A percentile compares a stretch with the other conserved stretches of the same genome.
phyloP scores from a whole-genome alignment of 37 sponge, comb jelly and placozoan genomes.

The Tethya wilhelma region DNA sequence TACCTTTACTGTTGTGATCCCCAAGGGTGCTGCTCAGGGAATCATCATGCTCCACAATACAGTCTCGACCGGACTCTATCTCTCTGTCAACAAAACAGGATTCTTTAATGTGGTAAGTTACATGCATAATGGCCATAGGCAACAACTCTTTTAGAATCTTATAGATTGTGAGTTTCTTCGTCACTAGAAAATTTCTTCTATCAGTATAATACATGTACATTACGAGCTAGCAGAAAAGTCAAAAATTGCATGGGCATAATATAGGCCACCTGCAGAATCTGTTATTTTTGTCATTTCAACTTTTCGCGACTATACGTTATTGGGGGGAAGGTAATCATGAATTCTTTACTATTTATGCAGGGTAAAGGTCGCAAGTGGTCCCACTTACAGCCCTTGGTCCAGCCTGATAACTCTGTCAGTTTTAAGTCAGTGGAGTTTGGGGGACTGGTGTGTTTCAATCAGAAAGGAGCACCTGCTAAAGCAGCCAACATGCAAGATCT shows the following conservation, averaged over 20 bases:
- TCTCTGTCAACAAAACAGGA: conserved; percentile 21
- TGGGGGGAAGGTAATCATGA: no score
- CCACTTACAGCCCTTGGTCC: conserved; percentile 17
- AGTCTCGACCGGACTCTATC: conserved; percentile 23
- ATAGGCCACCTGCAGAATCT: no score
- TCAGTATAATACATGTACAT: no score
- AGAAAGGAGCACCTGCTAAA: conserved; percentile 21
- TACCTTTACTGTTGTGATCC: conserved; percentile 28
- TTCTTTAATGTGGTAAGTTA: neutral
- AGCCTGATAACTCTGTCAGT: conserved; percentile 71
- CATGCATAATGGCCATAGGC: no score
- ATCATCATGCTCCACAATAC: conserved; percentile 40
- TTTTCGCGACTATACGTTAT: no score
- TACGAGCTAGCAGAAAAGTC: no score
- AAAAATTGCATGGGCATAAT: neutral
- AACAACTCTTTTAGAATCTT: no score
- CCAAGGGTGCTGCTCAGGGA: conserved; percentile 5
- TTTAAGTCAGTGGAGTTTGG: conserved; percentile 43
- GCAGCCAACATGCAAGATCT: conserved; percentile 16
- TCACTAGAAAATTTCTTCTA: no score
- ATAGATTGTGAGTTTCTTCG: no score
- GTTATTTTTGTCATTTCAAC: no score
- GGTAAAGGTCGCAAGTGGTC: conserved; percentile 31
- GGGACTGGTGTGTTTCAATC: conserved; percentile 34
- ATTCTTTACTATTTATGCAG: neutral